Evolutionary conservation across 2,888 invertebrate species (phyloP), one percentile per base, ranked within the genome.

Genomic region (Cetonia aurata): DNA sequence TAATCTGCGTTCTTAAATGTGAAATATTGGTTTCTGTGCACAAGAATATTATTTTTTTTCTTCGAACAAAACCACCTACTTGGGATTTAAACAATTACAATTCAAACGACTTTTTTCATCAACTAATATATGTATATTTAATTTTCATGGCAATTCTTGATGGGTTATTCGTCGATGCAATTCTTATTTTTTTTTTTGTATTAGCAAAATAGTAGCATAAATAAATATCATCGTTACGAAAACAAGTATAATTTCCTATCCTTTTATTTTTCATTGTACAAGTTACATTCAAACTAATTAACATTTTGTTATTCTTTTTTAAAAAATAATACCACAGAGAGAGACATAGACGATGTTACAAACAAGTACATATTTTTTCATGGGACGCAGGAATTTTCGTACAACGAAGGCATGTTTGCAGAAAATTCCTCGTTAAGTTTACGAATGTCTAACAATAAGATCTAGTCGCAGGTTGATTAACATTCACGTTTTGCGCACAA

Each of bases 401-500:
- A 76, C 79, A 77, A 76, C 74, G 80, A 80, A 80, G 80, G 80
- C 80, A 77, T 33, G 65, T 74, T 78, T 74, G 76, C 75, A 73
- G 76, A 77, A 77, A 78, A 74, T 76, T 73, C 73, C 70, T 70
- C 66, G 33, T 52, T 66, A 33, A 33, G 17, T 33, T 56, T 41
- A 41, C 62, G 62, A 56, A 65, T 31, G 46, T 57, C 50, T 15
- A 37, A 25, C 37, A 60, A 67, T 48, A 57, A 67, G 65, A 56
- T 59, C 44, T 52, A 42, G 69, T 62, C 66, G 44, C 37, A 71
- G 66, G 71, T 59, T 72, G 70, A 65, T 55, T 67, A 41, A 52
- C 44, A 72, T 59, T 33, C 15, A 37, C 50, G 41, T 42, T 50
- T 50, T 46, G 52, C 42, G 42, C 15, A 41, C 15, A 41, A 41